Conservation (phyloP, 2,888 invertebrate species). For the Clostera curtula region DNA sequence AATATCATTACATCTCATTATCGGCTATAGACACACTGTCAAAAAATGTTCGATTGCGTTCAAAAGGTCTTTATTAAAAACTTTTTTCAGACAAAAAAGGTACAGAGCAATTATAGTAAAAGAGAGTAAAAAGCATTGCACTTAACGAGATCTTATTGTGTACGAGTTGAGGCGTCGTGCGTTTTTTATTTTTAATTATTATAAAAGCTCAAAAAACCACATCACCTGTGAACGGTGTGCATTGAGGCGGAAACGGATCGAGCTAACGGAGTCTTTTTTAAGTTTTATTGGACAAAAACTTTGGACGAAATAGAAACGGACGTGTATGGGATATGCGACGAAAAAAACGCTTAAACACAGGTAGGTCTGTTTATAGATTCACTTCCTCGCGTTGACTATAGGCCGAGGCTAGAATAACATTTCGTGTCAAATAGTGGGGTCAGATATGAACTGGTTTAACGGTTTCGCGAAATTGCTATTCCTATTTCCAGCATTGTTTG, state of each 20-base stretch:
- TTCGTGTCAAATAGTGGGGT: too few relatives aligned
- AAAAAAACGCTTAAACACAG: conserved; percentile 32
- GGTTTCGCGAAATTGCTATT: too few relatives aligned
- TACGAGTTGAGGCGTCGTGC: conserved; percentile 29
- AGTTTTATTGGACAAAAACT: conserved; percentile 56
- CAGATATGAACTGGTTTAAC: too few relatives aligned
- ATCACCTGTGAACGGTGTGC: conserved; percentile 65
- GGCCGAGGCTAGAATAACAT: too few relatives aligned
- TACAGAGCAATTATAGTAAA: conserved; percentile 39
- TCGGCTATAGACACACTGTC: conserved; percentile 18
- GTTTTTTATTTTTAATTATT: conserved; percentile 63
- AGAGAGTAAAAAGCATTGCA: conserved; percentile 39
- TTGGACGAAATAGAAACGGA: conserved; percentile 57
- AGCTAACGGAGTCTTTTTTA: conserved; percentile 61
- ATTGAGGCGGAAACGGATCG: conserved; percentile 68
- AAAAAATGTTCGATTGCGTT: conserved; percentile 21
- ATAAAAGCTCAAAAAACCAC: conserved; percentile 53
- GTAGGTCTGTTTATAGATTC: conserved; percentile 16
- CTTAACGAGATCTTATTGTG: conserved; percentile 60
- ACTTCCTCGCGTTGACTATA: conserved; percentile 10
- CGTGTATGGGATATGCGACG: conserved; percentile 57
- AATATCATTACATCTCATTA: conserved; percentile 30
- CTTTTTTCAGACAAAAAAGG: conserved; percentile 24
- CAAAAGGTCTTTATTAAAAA: conserved; percentile 22
- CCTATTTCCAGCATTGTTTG: too few relatives aligned